phyloP scores from a whole-genome alignment of 2,888 invertebrate species.

The Pollenia labialis region DNA sequence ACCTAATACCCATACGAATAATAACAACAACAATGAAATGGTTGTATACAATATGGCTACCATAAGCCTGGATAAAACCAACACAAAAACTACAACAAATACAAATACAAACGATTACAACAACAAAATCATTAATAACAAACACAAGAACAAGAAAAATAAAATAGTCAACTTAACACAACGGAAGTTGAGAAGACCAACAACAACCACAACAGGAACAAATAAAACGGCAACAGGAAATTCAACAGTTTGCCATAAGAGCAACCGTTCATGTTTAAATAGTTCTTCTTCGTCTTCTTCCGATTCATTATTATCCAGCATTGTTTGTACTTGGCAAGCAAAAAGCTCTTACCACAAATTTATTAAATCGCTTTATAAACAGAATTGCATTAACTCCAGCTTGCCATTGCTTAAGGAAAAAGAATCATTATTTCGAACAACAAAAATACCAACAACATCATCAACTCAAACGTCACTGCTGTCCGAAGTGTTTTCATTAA shows the following conservation, averaged over 20 bases:
- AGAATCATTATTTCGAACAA: background rate
- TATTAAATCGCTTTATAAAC: conserved; percentile 66
- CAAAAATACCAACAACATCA: conserved; percentile 20
- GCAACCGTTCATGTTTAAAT: conserved; percentile 35
- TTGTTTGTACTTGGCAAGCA: conserved; percentile 67
- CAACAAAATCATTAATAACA: conserved; percentile 26
- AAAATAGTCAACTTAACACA: conserved; percentile 54
- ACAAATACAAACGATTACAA: conserved; percentile 61
- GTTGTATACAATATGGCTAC: conserved; percentile 81
- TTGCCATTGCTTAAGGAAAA: conserved; percentile 59
- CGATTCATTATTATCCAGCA: background rate
- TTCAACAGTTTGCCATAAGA: conserved; percentile 44
- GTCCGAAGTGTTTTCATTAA: conserved; percentile 47
- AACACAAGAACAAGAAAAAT: conserved; percentile 9
- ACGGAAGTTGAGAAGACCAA: conserved; percentile 67
- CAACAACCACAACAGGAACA: conserved; percentile 60
- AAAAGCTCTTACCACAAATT: conserved; percentile 75
- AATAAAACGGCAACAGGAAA: conserved; percentile 62
- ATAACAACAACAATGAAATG: conserved; percentile 83
- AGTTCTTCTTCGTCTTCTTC: conserved; percentile 15
- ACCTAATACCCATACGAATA: conserved; percentile 59
- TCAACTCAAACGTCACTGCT: conserved; percentile 39
- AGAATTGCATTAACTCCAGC: conserved; percentile 52
- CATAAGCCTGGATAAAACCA: conserved; percentile 76
- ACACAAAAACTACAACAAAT: conserved; percentile 57